These are phyloP conservation scores for Epinephelus moara DNA, from an alignment of 2,113 vertebrate species.

Conservation along the genomic window DNA sequence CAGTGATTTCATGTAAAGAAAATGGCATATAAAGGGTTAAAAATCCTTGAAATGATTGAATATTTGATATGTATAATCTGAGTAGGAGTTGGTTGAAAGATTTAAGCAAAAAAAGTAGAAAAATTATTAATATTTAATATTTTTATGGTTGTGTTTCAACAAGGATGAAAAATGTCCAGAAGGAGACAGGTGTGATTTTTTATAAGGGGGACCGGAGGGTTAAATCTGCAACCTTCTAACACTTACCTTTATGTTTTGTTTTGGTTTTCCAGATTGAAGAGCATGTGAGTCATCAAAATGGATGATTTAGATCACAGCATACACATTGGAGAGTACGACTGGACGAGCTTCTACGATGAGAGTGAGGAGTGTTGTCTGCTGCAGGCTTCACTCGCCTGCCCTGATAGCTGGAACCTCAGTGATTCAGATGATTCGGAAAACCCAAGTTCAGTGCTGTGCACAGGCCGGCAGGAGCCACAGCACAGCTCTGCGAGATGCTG, in stretches of 20 bases:
- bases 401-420: constrained; percentile 87
- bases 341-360: constrained; percentile 88
- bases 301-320: constrained; percentile 97
- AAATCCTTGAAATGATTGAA: too few species aligned
- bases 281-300: constrained; percentile 81
- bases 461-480: constrained; percentile 13
- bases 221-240: constrained; percentile 6
- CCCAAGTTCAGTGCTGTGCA: not conserved
- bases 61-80: too few species aligned
- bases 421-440: constrained; percentile 87
- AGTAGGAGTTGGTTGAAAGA: too few species aligned
- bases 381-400: constrained; percentile 86
- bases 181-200: too few species aligned
- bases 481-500: constrained; percentile 15
- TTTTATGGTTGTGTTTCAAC: too few species aligned
- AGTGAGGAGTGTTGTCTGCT: constrained; percentile 89
- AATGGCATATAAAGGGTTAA: too few species aligned
- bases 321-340: constrained; percentile 90
- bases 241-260: not conserved
- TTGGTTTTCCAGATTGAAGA: constrained; percentile 68
- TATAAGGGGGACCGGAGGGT: too few species aligned
- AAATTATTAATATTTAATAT: too few species aligned
- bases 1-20: too few species aligned
- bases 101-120: too few species aligned
- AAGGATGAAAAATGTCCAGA: too few species aligned